Evolutionary conservation across 2,888 invertebrate genomes (phyloP).

Genomic region (Acronicta alni): DNA sequence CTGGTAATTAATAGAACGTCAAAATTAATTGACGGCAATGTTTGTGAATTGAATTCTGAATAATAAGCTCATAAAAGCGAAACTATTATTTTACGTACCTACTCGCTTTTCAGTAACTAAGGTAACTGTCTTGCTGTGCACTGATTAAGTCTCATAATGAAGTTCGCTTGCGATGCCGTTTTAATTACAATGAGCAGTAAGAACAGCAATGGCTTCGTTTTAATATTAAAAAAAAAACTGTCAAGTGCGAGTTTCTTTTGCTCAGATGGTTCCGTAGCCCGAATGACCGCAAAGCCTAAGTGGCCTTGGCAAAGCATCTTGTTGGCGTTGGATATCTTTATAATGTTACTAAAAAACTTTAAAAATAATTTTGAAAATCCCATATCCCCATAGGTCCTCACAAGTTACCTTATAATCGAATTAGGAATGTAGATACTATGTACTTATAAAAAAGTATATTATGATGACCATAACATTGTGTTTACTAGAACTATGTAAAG

Average conservation of each 20-base stretch:
- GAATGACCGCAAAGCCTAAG: no score
- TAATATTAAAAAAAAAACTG: conserved; percentile 49
- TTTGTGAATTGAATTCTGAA: conserved; percentile 43
- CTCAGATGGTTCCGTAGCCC: background rate
- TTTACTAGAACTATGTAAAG: no score
- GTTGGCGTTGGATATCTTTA: no score
- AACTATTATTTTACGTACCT: conserved; percentile 68
- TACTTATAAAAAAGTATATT: no score
- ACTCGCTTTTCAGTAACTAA: conserved; percentile 70
- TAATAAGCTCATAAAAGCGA: conserved; percentile 68
- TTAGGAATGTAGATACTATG: no score
- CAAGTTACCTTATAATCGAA: no score
- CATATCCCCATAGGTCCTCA: no score
- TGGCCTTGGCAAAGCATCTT: no score
- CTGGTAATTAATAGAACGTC: conserved; percentile 32
- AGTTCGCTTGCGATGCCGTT: conserved; percentile 79
- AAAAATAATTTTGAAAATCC: no score
- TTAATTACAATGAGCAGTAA: conserved; percentile 76
- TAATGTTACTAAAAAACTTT: no score
- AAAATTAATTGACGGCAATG: conserved; percentile 42
- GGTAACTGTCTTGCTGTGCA: conserved; percentile 81
- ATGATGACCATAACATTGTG: no score
- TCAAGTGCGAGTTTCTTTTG: no score
- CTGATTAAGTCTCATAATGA: conserved; percentile 83
- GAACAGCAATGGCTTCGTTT: conserved; percentile 56